These are phyloP conservation scores for Neoniphon sammara DNA, from an alignment of 2,797 vertebrate species.

Conservation along the genomic window DNA sequence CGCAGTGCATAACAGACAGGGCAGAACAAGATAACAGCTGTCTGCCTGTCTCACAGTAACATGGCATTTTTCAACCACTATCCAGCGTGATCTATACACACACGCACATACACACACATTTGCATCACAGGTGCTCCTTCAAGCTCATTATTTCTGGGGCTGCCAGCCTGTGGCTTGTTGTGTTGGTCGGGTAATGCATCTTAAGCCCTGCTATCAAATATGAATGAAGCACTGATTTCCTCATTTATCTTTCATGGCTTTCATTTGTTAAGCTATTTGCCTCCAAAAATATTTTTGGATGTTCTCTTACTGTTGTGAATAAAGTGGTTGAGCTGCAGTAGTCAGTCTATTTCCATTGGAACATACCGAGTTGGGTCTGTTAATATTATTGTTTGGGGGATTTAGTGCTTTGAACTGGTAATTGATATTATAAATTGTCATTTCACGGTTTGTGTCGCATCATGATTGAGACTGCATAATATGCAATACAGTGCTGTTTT, in stretches of 20 bases:
- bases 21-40: constrained; percentile 53
- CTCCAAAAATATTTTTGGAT: constrained; percentile 70
- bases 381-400: constrained; percentile 29
- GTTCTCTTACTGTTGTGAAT: constrained; percentile 60
- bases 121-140: constrained; percentile 73
- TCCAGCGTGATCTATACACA: constrained; percentile 46
- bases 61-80: constrained; percentile 45
- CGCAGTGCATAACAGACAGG: background rate
- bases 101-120: too few relatives aligned
- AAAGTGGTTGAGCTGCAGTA: constrained; percentile 49
- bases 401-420: constrained; percentile 19
- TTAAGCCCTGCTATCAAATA: constrained; percentile 79
- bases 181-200: constrained; percentile 76
- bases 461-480: constrained; percentile 5
- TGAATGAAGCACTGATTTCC: constrained; percentile 78
- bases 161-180: constrained; percentile 62
- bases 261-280: constrained; percentile 78
- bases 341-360: constrained; percentile 47
- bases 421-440: constrained; percentile 36
- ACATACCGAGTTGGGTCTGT: constrained; percentile 28
- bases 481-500: background rate
- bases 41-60: constrained; percentile 48
- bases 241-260: constrained; percentile 80
- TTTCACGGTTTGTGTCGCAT: constrained; percentile 36
- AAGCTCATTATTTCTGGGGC: constrained; percentile 74